Evolutionary conservation across 2,888 invertebrate genomes (phyloP).

Genomic region (Hydroisotoma schaefferi): DNA sequence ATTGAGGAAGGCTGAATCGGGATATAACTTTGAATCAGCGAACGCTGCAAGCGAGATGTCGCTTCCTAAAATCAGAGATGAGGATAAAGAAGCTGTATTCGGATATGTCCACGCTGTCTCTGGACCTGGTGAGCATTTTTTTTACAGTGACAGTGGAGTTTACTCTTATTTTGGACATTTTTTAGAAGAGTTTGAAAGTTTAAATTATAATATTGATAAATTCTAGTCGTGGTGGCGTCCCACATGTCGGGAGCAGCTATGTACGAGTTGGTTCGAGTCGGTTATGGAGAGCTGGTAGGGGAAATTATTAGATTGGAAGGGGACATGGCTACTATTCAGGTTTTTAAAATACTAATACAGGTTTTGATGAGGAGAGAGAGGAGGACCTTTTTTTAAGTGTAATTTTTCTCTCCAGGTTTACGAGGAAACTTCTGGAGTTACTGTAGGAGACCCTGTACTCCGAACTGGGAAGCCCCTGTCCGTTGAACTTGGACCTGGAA

Average conservation of each 20-base stretch:
- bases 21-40: no score
- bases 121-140: constrained; percentile 74
- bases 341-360: constrained; percentile 53
- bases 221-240: constrained; percentile 94
- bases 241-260: constrained; percentile 99
- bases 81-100: constrained; percentile 80
- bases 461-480: constrained; percentile 98
- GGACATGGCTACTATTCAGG: constrained; percentile 99
- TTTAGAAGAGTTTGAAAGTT: no score
- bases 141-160: no score
- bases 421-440: constrained; percentile 95
- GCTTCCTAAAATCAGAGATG: constrained; percentile 71
- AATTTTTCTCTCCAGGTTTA: constrained; percentile 76
- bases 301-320: constrained; percentile 99
- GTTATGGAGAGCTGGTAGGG: constrained; percentile 95
- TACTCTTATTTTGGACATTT: no score
- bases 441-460: constrained; percentile 97
- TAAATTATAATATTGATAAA: constrained; percentile 9
- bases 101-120: constrained; percentile 97
- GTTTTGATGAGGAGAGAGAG: no score
- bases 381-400: not conserved
- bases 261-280: constrained; percentile 99
- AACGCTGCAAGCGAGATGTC: constrained; percentile 31
- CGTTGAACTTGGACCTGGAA: constrained; percentile 97
- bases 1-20: no score